A percentile compares a stretch with the other conserved stretches of the same genome.
Conservation (phyloP, 2,888 invertebrate genomes). For the Bombylius major region DNA sequence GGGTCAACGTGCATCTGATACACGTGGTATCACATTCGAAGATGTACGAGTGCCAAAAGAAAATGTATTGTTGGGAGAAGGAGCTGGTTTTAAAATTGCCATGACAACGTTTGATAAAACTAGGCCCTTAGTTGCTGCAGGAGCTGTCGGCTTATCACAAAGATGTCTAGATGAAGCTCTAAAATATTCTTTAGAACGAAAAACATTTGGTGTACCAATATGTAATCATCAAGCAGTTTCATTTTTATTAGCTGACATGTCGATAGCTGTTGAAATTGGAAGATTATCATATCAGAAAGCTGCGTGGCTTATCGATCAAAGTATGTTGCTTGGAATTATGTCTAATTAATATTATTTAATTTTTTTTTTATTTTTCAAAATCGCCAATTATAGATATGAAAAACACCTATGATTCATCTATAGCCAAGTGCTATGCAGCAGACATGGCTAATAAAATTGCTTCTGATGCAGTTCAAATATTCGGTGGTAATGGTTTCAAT, state of each 20-base stretch:
- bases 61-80: conserved; percentile 53
- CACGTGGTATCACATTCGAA: conserved; percentile 58
- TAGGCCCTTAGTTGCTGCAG: conserved; percentile 65
- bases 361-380: too few species aligned
- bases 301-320: conserved; percentile 74
- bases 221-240: conserved; percentile 70
- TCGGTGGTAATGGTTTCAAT: conserved; percentile 89
- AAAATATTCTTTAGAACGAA: conserved; percentile 75
- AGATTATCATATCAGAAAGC: conserved; percentile 68
- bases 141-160: conserved; percentile 73
- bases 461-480: conserved; percentile 79
- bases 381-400: conserved; percentile 32
- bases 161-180: conserved; percentile 78
- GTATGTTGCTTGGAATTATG: conserved; percentile 21
- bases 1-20: conserved; percentile 63
- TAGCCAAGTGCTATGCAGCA: conserved; percentile 76
- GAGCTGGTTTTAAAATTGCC: conserved; percentile 60
- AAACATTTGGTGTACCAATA: conserved; percentile 73
- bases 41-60: conserved; percentile 60
- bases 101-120: conserved; percentile 63
- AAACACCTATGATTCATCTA: conserved; percentile 71
- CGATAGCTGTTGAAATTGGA: conserved; percentile 65
- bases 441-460: conserved; percentile 84
- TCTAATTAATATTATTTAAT: not conserved
- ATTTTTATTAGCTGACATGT: conserved; percentile 87